A percentile compares a stretch with the other conserved stretches of the same genome.
These are phyloP conservation scores for Brachylomia viminalis DNA, from an alignment of 2,888 invertebrate genomes.

Conservation along the genomic window DNA sequence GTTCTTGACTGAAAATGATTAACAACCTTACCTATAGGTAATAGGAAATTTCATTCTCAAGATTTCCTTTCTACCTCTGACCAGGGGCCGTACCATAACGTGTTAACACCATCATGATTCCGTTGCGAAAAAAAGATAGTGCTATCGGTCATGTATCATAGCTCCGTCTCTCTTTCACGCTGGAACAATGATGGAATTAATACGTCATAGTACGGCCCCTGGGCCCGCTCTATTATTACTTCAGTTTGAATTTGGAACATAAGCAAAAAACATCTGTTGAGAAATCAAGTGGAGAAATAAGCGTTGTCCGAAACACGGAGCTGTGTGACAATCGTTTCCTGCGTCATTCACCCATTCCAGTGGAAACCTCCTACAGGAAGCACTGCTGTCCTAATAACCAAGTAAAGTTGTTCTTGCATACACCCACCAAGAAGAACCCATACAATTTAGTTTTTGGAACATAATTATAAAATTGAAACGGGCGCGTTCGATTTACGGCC, in stretches of 20 bases:
- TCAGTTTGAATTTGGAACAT: not conserved
- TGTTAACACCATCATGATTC: too few relatives aligned
- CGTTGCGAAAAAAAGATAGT: too few relatives aligned
- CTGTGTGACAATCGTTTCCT: not conserved
- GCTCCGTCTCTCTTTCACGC: too few relatives aligned
- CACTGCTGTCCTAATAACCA: not conserved
- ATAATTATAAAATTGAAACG: conserved; percentile 74
- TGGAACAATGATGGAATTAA: too few relatives aligned
- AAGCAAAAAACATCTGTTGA: not conserved
- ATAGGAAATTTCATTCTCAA: not conserved
- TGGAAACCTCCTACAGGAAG: not conserved
- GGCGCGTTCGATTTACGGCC: conserved; percentile 71
- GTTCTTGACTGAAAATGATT: not conserved
- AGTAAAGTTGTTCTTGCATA: not conserved
- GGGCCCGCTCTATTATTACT: not conserved
- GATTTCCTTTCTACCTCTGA: not conserved
- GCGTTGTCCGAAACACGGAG: not conserved
- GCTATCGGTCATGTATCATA: too few relatives aligned
- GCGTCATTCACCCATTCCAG: not conserved
- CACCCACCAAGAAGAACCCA: conserved; percentile 24
- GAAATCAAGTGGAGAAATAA: not conserved
- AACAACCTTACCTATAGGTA: too few relatives aligned
- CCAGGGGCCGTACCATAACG: too few relatives aligned
- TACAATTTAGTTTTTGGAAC: conserved; percentile 57
- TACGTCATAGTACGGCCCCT: too few relatives aligned